Evolutionary conservation across 1,140 invertebrate genomes (phyloP).

Genomic region (Caenorhabditis elegans): DNA sequence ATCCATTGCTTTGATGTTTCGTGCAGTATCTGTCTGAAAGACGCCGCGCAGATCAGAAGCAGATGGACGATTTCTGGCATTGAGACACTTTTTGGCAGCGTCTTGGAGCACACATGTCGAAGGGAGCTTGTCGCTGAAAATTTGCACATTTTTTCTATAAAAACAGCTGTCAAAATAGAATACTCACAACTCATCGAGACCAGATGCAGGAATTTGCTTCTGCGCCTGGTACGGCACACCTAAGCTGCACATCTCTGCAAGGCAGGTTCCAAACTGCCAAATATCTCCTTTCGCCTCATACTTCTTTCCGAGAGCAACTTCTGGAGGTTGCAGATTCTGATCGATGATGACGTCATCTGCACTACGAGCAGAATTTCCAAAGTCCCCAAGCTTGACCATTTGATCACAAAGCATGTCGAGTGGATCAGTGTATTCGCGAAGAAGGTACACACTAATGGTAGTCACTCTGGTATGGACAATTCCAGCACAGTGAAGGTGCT

Average conservation of each 20-base stretch:
- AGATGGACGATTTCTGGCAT: not conserved
- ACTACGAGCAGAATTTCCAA: not conserved
- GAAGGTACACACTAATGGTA: not conserved
- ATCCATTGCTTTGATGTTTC: slow-evolving; percentile 2
- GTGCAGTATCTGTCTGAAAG: slow-evolving; percentile 2
- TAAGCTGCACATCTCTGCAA: slow-evolving; percentile 13
- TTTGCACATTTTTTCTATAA: not conserved
- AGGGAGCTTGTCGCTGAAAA: not conserved
- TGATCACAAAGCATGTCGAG: not conserved
- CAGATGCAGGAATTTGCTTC: slow-evolving; percentile 2
- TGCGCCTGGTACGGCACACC: not conserved
- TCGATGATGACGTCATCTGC: not conserved
- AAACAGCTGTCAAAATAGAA: not conserved
- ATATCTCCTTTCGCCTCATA: slow-evolving; percentile 27
- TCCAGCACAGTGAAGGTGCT: not conserved
- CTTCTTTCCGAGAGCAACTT: not conserved
- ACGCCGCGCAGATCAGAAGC: not conserved
- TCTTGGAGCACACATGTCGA: not conserved
- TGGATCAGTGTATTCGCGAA: slow-evolving; percentile 5
- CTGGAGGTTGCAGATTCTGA: not conserved
- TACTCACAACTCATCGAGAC: slow-evolving; percentile 2
- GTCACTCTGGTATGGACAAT: slow-evolving; percentile 3
- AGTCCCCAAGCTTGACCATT: not conserved
- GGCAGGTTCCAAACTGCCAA: slow-evolving; percentile 13
- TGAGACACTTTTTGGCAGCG: not conserved